Conservation (phyloP, 2,888 invertebrate genomes). For the Eristalinus sepulchralis region DNA sequence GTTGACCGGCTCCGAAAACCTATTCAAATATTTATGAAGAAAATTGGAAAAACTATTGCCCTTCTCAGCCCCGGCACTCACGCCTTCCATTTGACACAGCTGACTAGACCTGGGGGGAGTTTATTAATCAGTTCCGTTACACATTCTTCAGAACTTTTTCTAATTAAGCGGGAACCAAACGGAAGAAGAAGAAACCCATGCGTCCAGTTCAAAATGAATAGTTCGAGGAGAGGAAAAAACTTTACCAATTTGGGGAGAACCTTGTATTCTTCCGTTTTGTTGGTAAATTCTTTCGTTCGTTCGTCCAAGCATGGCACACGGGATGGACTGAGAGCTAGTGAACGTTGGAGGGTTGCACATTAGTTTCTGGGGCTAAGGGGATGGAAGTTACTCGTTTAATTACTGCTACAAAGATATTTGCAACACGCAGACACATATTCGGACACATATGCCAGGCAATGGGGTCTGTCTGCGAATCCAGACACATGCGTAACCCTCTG, state of each 20-base stretch:
- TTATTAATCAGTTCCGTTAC: constrained; percentile 67
- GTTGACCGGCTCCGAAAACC: constrained; percentile 28
- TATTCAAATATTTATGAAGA: constrained; percentile 67
- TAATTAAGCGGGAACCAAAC: constrained; percentile 48
- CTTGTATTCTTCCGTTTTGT: constrained; percentile 13
- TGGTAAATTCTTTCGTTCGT: not conserved
- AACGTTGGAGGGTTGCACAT: constrained; percentile 20
- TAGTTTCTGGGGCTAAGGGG: constrained; percentile 36
- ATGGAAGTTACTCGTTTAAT: constrained; percentile 63
- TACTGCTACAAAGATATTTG: constrained; percentile 59
- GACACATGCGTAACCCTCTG: not conserved
- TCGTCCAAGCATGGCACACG: constrained; percentile 4
- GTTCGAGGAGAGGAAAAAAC: constrained; percentile 29
- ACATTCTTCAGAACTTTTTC: constrained; percentile 67
- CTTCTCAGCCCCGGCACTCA: constrained; percentile 2
- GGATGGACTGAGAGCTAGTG: not conserved
- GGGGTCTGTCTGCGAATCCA: constrained; percentile 2
- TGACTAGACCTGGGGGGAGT: constrained; percentile 18
- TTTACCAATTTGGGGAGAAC: constrained; percentile 51
- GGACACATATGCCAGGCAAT: not conserved
- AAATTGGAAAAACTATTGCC: constrained; percentile 54
- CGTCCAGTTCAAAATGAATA: not conserved
- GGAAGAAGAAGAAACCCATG: constrained; percentile 6
- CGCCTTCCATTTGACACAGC: not conserved
- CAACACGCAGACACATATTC: constrained; percentile 3